Evolutionary conservation across 2,797 vertebrate species (phyloP).

Genomic region (Pelochelys cantorii): DNA sequence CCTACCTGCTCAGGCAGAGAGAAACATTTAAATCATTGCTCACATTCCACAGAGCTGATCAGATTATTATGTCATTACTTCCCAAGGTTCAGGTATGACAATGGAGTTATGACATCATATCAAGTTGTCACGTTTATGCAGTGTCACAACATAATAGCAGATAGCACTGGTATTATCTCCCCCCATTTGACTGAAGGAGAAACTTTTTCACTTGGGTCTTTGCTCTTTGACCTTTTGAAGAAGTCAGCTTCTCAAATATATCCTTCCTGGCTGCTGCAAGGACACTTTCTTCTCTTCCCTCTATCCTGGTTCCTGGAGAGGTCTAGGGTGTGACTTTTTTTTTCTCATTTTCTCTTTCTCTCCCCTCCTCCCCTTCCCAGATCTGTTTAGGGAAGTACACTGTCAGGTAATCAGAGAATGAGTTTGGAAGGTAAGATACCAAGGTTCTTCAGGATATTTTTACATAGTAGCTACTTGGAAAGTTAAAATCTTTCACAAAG

Average conservation of each 20-base stretch:
- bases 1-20: background rate
- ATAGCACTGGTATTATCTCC: background rate
- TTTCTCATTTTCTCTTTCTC: background rate
- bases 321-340: background rate
- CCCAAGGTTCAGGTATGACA: background rate
- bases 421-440: background rate
- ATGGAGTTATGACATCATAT: background rate
- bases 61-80: background rate
- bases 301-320: background rate
- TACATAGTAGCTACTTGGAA: background rate
- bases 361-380: background rate
- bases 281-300: background rate
- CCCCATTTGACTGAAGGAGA: background rate
- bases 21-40: background rate
- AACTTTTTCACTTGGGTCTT: background rate
- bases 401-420: background rate
- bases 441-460: background rate
- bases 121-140: background rate
- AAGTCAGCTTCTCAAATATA: background rate
- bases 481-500: background rate
- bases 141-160: background rate
- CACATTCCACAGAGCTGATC: background rate
- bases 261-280: background rate
- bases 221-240: background rate
- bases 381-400: background rate